Evolutionary conservation across 2,888 invertebrate species (phyloP).

Genomic region (Micoletzkya japonica): DNA sequence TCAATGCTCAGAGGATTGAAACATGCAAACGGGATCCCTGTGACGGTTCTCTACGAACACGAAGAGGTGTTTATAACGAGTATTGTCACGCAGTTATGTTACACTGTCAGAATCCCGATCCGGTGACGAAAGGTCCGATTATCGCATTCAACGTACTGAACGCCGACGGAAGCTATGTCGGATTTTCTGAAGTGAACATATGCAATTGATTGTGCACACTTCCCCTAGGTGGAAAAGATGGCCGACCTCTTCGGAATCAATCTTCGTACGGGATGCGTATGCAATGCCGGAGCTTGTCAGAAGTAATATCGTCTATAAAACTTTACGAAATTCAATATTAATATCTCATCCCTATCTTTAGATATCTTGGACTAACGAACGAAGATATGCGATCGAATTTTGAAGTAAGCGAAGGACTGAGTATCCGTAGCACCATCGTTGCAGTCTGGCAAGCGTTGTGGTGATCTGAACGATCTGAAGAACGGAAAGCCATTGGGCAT

Average conservation of each 20-base stretch:
- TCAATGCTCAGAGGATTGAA: conserved; percentile 26
- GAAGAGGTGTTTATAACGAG: conserved; percentile 26
- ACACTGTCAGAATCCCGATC: background rate
- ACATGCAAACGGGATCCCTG: conserved; percentile 38
- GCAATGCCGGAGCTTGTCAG: conserved; percentile 93
- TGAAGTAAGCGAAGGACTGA: conserved; percentile 5
- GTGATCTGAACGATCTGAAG: conserved; percentile 54
- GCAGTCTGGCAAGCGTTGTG: conserved; percentile 57
- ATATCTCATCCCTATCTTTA: conserved; percentile 14
- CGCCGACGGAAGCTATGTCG: conserved; percentile 79
- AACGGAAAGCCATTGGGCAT: conserved; percentile 88
- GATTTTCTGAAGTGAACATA: conserved; percentile 81
- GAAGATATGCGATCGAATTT: conserved; percentile 37
- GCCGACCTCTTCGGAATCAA: conserved; percentile 83
- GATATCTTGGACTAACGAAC: conserved; percentile 38
- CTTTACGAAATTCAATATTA: background rate
- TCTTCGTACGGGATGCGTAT: conserved; percentile 90
- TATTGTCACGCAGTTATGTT: background rate
- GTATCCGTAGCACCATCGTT: background rate
- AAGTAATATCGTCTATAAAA: conserved; percentile 68
- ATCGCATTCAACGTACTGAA: conserved; percentile 85
- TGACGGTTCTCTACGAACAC: conserved; percentile 36
- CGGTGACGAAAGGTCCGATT: conserved; percentile 75
- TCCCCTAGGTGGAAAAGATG: conserved; percentile 80
- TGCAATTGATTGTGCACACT: background rate